Evolutionary conservation across 2,888 invertebrate species (phyloP), one percentile per base, ranked within the genome.

Genomic region (Synergus itoensis): DNA sequence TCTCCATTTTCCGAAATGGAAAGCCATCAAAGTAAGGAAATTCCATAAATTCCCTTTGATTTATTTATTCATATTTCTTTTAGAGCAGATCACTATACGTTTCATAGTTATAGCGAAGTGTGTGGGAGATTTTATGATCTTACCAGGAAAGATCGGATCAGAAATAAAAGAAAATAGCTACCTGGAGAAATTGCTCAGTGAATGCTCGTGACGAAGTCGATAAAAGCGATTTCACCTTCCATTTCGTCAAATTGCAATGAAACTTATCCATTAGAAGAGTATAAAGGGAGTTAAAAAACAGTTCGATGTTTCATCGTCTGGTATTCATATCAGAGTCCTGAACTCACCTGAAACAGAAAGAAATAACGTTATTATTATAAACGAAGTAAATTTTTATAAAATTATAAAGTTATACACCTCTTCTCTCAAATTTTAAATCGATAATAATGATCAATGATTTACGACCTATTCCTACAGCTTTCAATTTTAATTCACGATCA

Each of bases 11-110:
- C 0, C 36, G 36, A 36, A 36, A 36, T 36, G 28, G 28, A 28
- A 28, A 36, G 4, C 36, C 5, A 36, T 36, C 36, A 36, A 36
- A 5, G 36, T 36, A 36, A 36, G 36, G 36, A 36, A 36, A 36
- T 36, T 36, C 5, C 36, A 7, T 36, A 7, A 41, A 12, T 16
- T 41, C 16, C 64, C 41, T 18, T 65, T 41, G 65, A 65, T 65
- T 65, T 65, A 65, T 43, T 65, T 65, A 65, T 65, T 65, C 65
- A 65, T 65, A 18, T 65, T 43, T 65, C 41, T 12, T 43, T 65
- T 65, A 65, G 18, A 41, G 65, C 18, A 43, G 11, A 18, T 41
- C 40, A n/a, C 65, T 41, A 43, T 43, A 65, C 12, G 65, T 65
- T 65, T 65, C 43, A 43, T 65, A 41, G 40, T 65, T 65, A 41